Evolutionary conservation across 1,140 invertebrate species (phyloP).

Genomic region (Papilio aristodemus): DNA sequence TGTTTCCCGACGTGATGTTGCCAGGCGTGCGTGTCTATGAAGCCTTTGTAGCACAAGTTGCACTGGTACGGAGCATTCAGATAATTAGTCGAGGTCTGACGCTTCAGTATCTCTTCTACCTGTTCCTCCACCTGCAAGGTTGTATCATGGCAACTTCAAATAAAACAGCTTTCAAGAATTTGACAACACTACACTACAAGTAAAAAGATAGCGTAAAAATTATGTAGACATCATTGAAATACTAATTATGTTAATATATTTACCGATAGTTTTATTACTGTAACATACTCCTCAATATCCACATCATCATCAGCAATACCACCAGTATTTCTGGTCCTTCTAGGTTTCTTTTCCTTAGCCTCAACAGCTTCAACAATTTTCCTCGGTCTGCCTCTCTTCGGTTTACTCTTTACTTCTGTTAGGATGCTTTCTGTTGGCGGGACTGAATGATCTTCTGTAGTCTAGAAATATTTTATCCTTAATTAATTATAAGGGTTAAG

Average conservation of each 20-base stretch:
- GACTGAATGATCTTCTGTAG: neutral
- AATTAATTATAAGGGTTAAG: too few species aligned
- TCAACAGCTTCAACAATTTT: conserved; percentile 26
- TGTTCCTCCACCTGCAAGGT: conserved; percentile 61
- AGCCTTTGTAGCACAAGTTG: conserved; percentile 66
- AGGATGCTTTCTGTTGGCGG: neutral
- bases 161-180: too few species aligned
- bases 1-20: conserved; percentile 66
- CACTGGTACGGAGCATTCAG: conserved; percentile 64
- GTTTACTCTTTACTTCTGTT: conserved; percentile 26
- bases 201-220: too few species aligned
- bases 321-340: conserved; percentile 38
- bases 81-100: conserved; percentile 61
- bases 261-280: conserved; percentile 58
- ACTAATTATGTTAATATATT: too few species aligned
- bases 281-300: conserved; percentile 56
- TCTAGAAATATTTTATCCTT: conserved; percentile 23
- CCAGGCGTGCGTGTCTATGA: conserved; percentile 66
- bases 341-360: conserved; percentile 16
- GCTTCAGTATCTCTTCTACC: conserved; percentile 57
- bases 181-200: too few species aligned
- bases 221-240: too few species aligned
- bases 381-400: conserved; percentile 39
- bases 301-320: conserved; percentile 49
- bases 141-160: too few species aligned